These are phyloP conservation scores for Chironomus striatipennis DNA, from an alignment of 1,140 invertebrate species.

Conservation along the genomic window DNA sequence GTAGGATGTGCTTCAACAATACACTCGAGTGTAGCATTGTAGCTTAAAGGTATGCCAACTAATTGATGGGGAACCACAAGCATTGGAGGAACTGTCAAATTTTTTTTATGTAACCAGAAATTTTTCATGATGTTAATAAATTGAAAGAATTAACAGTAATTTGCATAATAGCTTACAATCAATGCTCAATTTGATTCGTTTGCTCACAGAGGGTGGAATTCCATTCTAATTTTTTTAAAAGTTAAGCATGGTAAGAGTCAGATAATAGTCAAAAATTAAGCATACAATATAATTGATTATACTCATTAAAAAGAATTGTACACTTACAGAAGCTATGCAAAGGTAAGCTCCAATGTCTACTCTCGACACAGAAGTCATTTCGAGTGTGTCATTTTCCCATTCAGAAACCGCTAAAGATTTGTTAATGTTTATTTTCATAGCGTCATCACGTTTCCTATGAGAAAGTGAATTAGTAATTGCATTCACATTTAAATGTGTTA, in stretches of 20 bases:
- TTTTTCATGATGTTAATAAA: neutral
- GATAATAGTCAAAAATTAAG: neutral
- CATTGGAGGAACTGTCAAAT: slow-evolving; percentile 35
- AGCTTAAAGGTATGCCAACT: slow-evolving; percentile 69
- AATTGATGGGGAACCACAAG: slow-evolving; percentile 79
- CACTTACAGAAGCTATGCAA: slow-evolving; percentile 60
- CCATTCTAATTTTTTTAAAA: neutral
- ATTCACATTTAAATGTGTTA: neutral
- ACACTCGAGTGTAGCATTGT: slow-evolving; percentile 77
- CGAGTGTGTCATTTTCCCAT: slow-evolving; percentile 74
- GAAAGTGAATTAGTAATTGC: neutral
- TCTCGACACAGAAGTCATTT: slow-evolving; percentile 75
- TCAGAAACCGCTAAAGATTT: slow-evolving; percentile 52
- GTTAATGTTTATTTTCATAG: slow-evolving; percentile 21
- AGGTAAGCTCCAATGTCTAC: slow-evolving; percentile 86
- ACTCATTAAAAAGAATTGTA: neutral
- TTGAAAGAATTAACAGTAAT: neutral
- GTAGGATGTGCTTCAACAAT: slow-evolving; percentile 84
- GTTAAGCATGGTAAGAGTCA: neutral
- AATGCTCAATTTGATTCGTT: slow-evolving; percentile 86
- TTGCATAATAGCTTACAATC: slow-evolving; percentile 68
- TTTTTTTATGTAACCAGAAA: neutral
- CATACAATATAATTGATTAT: neutral
- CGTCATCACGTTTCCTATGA: neutral
- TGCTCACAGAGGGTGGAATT: slow-evolving; percentile 35